These are phyloP conservation scores for Drosophila jambulina DNA, from an alignment of 1,140 invertebrate species.

Conservation along the genomic window DNA sequence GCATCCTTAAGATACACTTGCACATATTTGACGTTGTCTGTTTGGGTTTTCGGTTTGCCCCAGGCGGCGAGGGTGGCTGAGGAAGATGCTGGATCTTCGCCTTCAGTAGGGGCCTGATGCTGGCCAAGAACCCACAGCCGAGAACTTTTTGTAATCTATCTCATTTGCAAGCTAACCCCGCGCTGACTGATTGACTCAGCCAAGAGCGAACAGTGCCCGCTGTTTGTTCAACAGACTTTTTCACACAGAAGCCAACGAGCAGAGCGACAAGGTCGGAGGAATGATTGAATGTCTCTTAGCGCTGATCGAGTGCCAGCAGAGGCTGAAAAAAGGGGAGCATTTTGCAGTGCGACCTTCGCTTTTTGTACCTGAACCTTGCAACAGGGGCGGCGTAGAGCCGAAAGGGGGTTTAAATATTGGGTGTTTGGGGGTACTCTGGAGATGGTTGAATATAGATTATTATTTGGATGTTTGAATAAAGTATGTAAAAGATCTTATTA, in stretches of 20 bases:
- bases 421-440: not conserved
- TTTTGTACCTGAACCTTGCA: constrained; percentile 34
- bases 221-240: constrained; percentile 64
- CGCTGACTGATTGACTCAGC: constrained; percentile 19
- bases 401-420: not conserved
- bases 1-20: constrained; percentile 55
- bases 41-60: constrained; percentile 13
- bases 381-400: not conserved
- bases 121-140: constrained; percentile 38
- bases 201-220: constrained; percentile 37
- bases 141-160: constrained; percentile 58
- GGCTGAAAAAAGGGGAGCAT: constrained; percentile 35
- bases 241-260: constrained; percentile 74
- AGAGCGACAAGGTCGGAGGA: constrained; percentile 51
- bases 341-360: constrained; percentile 46
- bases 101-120: not conserved
- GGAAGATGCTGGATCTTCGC: not conserved
- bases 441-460: not conserved
- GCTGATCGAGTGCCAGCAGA: constrained; percentile 44
- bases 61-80: not conserved
- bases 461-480: not conserved
- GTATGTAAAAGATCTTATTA: not conserved
- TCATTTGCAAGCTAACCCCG: constrained; percentile 21
- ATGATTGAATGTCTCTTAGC: constrained; percentile 67
- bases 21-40: constrained; percentile 32